Percentiles rank a stretch among this genome's conserved stretches.
phyloP scores from a whole-genome alignment of 2,888 invertebrate species.

The Cephus spinipes region DNA sequence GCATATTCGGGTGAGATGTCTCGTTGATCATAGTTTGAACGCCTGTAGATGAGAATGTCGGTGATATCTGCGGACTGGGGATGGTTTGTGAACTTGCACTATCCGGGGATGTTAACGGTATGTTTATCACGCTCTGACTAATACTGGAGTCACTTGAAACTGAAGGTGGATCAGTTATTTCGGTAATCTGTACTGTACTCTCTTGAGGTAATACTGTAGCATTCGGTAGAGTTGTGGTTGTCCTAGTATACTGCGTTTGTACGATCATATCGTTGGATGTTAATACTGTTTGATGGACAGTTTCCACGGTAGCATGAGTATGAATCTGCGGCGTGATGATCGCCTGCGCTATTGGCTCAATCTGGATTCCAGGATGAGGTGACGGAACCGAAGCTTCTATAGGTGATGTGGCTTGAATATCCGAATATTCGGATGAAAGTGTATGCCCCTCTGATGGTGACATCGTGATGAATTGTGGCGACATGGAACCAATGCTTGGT shows the following conservation, averaged over 20 bases:
- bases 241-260: conserved; percentile 61
- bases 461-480: conserved; percentile 57
- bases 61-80: conserved; percentile 45
- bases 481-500: conserved; percentile 47
- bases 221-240: conserved; percentile 60
- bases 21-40: conserved; percentile 37
- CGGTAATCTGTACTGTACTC: conserved; percentile 58
- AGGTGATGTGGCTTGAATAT: conserved; percentile 58
- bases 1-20: conserved; percentile 33
- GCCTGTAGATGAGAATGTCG: conserved; percentile 38
- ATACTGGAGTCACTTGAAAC: conserved; percentile 39
- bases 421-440: conserved; percentile 55
- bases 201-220: conserved; percentile 53
- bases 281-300: conserved; percentile 63
- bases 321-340: conserved; percentile 60
- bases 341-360: conserved; percentile 60
- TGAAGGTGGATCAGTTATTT: conserved; percentile 52
- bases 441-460: conserved; percentile 61
- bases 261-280: conserved; percentile 62
- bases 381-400: conserved; percentile 60
- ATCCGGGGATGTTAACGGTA: conserved; percentile 37
- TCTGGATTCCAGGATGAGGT: conserved; percentile 56
- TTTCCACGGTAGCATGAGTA: conserved; percentile 60
- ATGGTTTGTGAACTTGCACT: conserved; percentile 40
- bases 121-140: conserved; percentile 33